A percentile compares a stretch with the other conserved stretches of the same genome.
phyloP scores from a whole-genome alignment of 2,113 vertebrate species.

The Urocynchramus pylzowi region DNA sequence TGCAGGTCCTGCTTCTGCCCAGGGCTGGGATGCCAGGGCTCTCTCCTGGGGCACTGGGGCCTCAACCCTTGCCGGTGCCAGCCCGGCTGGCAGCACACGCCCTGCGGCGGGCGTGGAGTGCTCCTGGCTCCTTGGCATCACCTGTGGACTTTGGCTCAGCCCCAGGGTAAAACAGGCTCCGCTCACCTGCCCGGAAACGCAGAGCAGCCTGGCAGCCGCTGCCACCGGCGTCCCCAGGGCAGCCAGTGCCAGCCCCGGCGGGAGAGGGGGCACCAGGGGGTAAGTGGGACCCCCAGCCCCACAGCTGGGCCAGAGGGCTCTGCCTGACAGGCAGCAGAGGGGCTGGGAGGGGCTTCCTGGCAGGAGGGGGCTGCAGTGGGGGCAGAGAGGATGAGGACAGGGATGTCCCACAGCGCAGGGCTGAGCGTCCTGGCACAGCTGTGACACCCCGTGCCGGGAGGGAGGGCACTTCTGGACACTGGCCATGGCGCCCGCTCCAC shows the following conservation, averaged over 20 bases:
- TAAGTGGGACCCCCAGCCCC: background rate
- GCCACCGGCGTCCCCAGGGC: rapidly evolving
- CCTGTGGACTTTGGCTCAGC: conserved; percentile 50
- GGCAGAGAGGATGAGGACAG: background rate
- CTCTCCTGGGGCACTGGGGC: rapidly evolving
- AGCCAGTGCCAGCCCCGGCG: background rate
- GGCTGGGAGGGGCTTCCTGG: rapidly evolving
- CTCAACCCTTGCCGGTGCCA: background rate
- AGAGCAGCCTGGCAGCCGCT: background rate
- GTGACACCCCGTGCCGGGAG: background rate
- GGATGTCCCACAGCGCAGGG: background rate
- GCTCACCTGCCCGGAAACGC: background rate
- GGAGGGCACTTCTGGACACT: background rate
- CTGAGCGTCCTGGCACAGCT: background rate
- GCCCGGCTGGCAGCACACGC: background rate
- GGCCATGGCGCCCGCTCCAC: rapidly evolving
- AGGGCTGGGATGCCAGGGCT: background rate
- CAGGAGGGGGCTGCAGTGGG: rapidly evolving
- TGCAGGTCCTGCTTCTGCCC: background rate
- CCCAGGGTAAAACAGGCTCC: background rate
- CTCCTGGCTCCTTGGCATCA: background rate
- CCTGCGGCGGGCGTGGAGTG: background rate
- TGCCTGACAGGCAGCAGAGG: rapidly evolving
- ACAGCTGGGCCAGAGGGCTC: rapidly evolving
- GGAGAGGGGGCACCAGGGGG: background rate